Evolutionary conservation across 2,113 vertebrate genomes (phyloP).

Genomic region (Meriones unguiculatus): DNA sequence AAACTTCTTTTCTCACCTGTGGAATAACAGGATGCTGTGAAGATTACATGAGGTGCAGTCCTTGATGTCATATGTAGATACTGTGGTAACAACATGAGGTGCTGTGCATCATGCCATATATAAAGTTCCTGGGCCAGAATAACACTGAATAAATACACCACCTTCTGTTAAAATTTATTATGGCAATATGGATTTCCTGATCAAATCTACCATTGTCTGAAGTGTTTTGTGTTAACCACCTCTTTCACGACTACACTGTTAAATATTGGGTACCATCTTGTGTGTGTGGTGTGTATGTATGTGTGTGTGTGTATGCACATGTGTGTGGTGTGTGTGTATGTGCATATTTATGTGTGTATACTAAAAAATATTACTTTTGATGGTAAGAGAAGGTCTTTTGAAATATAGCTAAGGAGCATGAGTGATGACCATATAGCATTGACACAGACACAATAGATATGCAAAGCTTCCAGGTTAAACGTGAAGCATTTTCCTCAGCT

Average conservation of each 20-base stretch:
- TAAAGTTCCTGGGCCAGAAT: background rate
- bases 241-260: background rate
- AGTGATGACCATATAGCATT: background rate
- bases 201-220: background rate
- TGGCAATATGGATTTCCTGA: background rate
- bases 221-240: background rate
- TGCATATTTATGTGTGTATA: background rate
- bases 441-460: background rate
- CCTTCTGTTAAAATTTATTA: background rate
- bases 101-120: background rate
- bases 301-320: background rate
- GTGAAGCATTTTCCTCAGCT: background rate
- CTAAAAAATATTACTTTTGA: background rate
- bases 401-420: background rate
- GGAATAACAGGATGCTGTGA: background rate
- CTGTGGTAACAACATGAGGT: background rate
- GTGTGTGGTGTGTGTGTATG: background rate
- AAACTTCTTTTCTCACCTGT: background rate
- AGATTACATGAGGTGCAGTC: background rate
- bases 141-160: background rate
- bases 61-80: background rate
- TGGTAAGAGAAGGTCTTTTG: background rate
- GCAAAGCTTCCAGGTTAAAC: background rate
- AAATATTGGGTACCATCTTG: background rate
- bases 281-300: background rate